phyloP scores from a whole-genome alignment of 2,797 vertebrate species.

The Synanceia verrucosa region DNA sequence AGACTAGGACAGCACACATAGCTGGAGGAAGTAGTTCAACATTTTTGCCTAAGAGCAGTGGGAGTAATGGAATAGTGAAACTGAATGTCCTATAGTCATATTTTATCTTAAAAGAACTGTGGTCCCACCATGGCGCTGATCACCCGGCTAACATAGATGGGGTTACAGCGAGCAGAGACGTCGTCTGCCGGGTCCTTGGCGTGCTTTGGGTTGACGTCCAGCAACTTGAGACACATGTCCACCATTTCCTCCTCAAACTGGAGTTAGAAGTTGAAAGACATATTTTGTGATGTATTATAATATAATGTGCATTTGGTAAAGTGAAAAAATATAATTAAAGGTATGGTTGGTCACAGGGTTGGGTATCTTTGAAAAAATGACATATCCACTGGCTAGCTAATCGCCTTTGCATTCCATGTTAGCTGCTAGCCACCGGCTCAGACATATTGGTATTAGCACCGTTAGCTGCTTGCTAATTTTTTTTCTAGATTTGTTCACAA shows the following conservation, averaged over 20 bases:
- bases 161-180: slow-evolving; percentile 70
- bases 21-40: background rate
- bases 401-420: no score
- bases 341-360: no score
- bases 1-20: background rate
- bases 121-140: slow-evolving; percentile 84
- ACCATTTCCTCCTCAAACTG: slow-evolving; percentile 86
- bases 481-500: no score
- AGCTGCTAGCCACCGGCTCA: no score
- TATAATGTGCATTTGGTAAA: no score
- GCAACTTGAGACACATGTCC: slow-evolving; percentile 81
- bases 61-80: background rate
- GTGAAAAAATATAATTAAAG: no score
- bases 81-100: background rate
- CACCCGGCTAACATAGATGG: slow-evolving; percentile 77
- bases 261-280: background rate
- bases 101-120: background rate
- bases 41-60: background rate
- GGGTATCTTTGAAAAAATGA: no score
- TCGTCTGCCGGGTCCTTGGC: slow-evolving; percentile 67
- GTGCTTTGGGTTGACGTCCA: slow-evolving; percentile 81
- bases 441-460: no score
- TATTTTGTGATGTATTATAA: no score
- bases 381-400: no score
- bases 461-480: no score